Evolutionary conservation across 2,113 vertebrate genomes (phyloP), one percentile per base, ranked within the genome.

Genomic region (Stegastes partitus): DNA sequence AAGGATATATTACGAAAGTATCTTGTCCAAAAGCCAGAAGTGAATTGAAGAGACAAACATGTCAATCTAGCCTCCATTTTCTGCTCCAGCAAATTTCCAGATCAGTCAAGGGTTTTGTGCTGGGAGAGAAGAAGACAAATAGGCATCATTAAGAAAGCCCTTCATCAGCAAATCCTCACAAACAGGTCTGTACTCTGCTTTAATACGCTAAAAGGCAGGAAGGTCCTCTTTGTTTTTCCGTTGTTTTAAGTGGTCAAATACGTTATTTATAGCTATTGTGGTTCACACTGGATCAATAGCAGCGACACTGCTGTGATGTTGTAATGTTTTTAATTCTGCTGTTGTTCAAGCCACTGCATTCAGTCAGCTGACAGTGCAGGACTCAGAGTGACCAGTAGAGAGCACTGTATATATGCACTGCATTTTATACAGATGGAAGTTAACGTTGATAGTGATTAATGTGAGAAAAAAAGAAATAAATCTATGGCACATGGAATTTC

Each of bases 101-200:
- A 74, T 78, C 56, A 77, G 80, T 68, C 58, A 65, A 10, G 16
- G 25, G 63, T 47, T 70, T 71, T 1, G 2, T 53, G 56, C 57
- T 74, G 66, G 2, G 54, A 73, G 54, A 69, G 39, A 3, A 68
- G 34, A 66, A 78, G 79, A 86, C 59, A 65, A 67, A 84, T 51
- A 19, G 70, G 11, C 22, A 4, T 74, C 81, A 84, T 90, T 70
- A 88, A 62, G 26, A 83, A 71, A 83, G 26, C 14, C 19, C 69
- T 62, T 85, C 22, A 44, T 79, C 87, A 79, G 74, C 85, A 71
- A 44, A 83, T 78, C 23, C 23, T 45, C 65, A 64, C 42, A 82
- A 66, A 69, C 39, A 45, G 15, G 37, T 42, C 39, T 47, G 1
- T 18, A 4, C 55, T 57, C 28, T 31, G 28, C 25, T 53, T 37